Conservation (phyloP, 2,888 invertebrate genomes). For the Slavum lentiscoides region DNA sequence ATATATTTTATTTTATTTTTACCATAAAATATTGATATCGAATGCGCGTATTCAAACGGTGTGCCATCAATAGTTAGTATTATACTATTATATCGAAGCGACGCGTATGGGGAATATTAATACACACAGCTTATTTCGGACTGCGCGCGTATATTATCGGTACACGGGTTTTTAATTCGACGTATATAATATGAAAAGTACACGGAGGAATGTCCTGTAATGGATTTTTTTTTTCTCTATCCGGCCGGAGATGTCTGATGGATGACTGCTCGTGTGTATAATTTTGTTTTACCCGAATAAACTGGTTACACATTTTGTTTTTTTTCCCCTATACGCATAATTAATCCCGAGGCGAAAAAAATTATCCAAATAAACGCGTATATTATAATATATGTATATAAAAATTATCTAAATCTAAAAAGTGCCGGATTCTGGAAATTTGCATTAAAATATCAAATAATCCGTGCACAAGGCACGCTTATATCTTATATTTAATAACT, state of each 20-base stretch:
- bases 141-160: not conserved
- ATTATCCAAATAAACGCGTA: not conserved
- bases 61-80: slow-evolving; percentile 25
- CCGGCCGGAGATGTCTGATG: slow-evolving; percentile 31
- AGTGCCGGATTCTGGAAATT: not conserved
- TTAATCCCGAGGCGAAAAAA: slow-evolving; percentile 12
- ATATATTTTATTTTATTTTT: not conserved
- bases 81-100: not conserved
- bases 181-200: slow-evolving; percentile 8
- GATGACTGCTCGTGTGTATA: slow-evolving; percentile 16
- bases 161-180: slow-evolving; percentile 28
- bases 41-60: slow-evolving; percentile 21
- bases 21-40: slow-evolving; percentile 12
- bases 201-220: slow-evolving; percentile 45
- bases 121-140: not conserved
- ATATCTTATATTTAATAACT: too few relatives aligned
- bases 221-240: slow-evolving; percentile 33
- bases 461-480: too few relatives aligned
- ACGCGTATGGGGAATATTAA: slow-evolving; percentile 23
- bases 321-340: not conserved
- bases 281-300: slow-evolving; percentile 22
- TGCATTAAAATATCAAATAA: not conserved
- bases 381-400: not conserved
- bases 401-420: not conserved
- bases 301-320: slow-evolving; percentile 8